Conservation (phyloP, 2,888 invertebrate genomes). For the Arge pagana region DNA sequence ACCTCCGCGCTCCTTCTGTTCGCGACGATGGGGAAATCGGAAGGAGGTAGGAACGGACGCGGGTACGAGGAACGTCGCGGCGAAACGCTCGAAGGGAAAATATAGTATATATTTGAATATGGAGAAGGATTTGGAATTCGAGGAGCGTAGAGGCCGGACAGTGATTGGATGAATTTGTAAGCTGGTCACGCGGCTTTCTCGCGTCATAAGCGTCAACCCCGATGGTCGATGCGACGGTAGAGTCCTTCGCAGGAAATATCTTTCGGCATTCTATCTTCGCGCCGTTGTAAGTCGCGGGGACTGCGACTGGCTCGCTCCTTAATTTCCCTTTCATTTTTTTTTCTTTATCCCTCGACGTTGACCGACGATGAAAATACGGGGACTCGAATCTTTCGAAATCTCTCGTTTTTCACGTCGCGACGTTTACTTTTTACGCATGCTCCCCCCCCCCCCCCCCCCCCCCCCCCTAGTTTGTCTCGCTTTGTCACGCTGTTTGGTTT, state of each 20-base stretch:
- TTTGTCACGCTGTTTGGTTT: slow-evolving; percentile 33
- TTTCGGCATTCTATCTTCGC: slow-evolving; percentile 56
- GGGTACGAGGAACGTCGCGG: too few species aligned
- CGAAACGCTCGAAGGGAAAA: too few species aligned
- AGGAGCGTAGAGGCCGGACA: slow-evolving; percentile 50
- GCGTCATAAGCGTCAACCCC: slow-evolving; percentile 58
- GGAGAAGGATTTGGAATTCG: slow-evolving; percentile 54
- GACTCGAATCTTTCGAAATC: too few species aligned
- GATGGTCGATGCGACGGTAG: slow-evolving; percentile 26
- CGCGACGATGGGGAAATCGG: too few species aligned
- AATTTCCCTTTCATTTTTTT: not conserved
- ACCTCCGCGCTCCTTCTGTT: too few species aligned
- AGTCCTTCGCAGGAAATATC: slow-evolving; percentile 26
- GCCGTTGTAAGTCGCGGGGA: slow-evolving; percentile 29
- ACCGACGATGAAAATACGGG: too few species aligned
- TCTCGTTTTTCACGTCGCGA: slow-evolving; percentile 12
- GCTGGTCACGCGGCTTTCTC: slow-evolving; percentile 53
- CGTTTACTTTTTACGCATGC: not conserved
- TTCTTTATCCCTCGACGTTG: not conserved
- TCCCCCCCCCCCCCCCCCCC: not conserved
- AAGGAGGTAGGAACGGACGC: too few species aligned
- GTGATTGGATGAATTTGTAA: slow-evolving; percentile 55
- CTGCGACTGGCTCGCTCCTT: not conserved
- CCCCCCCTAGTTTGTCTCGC: slow-evolving; percentile 20
- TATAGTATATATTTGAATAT: slow-evolving; percentile 53